Base-by-base conservation (phyloP, 1,140 invertebrate species). In the Drosophila serrata region DNA sequence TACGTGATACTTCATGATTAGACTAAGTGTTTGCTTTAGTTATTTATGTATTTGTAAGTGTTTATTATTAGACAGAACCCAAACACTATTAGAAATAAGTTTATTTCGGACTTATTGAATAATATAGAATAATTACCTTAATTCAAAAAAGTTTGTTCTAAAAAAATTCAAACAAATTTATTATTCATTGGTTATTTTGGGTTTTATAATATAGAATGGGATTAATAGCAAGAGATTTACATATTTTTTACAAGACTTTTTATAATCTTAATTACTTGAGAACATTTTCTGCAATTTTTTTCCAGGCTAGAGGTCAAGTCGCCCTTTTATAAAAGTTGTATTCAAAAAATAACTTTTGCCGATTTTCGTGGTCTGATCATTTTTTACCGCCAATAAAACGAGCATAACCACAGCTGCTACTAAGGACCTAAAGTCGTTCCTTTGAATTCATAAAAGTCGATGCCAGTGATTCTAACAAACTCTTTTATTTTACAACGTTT, bases 51-150 rank as follows among this genome's bases (percentile, higher is more conserved):
- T 58, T 45, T 46, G n/a, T 76, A 76, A 51, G 39, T 35, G 19
- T 56, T 15, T 48, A 77, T 55, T 68, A 61, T 60, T 69, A 78
- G 43, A n/a, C 17, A 15, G 37, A 69, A 49, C 46, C 76, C 63
- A 69, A 40, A 51, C 49, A 57, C 74, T 76, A 77, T 68, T 76
- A 76, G 46, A 42, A 60, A 24, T 45, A 77, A 69, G 27, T 70
- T 4, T 46, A 46, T 24, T 46, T 69, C 5, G 4, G 11, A 40
- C n/a, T 35, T 55, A 37, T 7, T 11, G 15, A 67, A 17, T 31
- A 48, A 48, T 58, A 60, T 24, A 2, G 24, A 24, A 42, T n/a
- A 15, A 24, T 9, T 22, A 9, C 17, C 11, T 22, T 35, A 15
- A 22, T 9, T 15, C 17, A 11, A 3, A 9, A 15, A 11, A 19